Evolutionary conservation across 2,113 vertebrate species (phyloP).

Genomic region (Vicugna pacos): DNA sequence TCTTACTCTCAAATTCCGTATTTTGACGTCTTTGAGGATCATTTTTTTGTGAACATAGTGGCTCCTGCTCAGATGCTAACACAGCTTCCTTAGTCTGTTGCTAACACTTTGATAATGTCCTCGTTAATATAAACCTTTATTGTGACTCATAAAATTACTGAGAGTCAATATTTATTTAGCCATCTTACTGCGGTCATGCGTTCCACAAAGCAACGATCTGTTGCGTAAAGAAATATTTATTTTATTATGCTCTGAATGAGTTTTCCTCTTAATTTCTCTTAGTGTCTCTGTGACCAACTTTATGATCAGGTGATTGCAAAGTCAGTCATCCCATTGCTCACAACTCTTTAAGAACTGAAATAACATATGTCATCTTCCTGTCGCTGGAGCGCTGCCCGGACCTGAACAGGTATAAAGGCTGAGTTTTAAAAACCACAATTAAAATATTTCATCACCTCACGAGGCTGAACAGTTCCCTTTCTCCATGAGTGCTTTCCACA

Average conservation of each 20-base stretch:
- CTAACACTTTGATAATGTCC: constrained; percentile 57
- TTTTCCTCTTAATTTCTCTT: constrained; percentile 71
- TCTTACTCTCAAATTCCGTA: neutral
- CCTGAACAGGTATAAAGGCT: neutral
- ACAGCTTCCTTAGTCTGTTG: constrained; percentile 55
- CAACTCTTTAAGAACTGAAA: neutral
- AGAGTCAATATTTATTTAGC: constrained; percentile 65
- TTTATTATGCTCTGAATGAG: constrained; percentile 70
- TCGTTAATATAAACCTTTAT: constrained; percentile 78
- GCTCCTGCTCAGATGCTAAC: constrained; percentile 62
- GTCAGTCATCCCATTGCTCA: neutral
- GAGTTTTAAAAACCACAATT: constrained; percentile 25
- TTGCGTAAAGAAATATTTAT: constrained; percentile 56
- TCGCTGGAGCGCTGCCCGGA: neutral
- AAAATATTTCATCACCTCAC: neutral
- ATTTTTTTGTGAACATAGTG: neutral
- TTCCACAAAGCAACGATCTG: constrained; percentile 57
- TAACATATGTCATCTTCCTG: neutral
- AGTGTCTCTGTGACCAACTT: neutral
- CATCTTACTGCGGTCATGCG: constrained; percentile 60
- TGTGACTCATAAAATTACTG: constrained; percentile 72
- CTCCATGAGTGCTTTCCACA: neutral
- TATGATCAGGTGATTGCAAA: neutral
- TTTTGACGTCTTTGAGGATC: neutral
- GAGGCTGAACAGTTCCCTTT: neutral